A percentile compares a stretch with the other conserved stretches of the same genome.
These are phyloP conservation scores for Nomada flava DNA, from an alignment of 2,888 invertebrate genomes.

Conservation along the genomic window DNA sequence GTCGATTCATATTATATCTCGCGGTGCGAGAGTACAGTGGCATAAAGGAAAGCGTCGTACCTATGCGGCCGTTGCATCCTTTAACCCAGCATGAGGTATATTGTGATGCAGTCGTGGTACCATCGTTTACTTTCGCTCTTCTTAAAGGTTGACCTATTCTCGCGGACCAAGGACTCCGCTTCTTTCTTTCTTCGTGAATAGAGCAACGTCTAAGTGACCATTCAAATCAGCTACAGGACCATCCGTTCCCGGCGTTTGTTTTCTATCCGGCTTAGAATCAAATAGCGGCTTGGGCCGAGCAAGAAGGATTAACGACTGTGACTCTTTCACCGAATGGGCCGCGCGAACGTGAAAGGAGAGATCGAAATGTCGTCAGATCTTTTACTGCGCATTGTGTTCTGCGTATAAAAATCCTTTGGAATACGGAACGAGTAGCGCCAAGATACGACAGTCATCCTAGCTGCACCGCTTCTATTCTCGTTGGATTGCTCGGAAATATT, in stretches of 20 bases:
- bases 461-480: constrained; percentile 2
- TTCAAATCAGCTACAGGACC: constrained; percentile 60
- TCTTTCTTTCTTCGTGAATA: constrained; percentile 45
- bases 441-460: constrained; percentile 15
- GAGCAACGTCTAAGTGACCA: constrained; percentile 62
- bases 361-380: constrained; percentile 36
- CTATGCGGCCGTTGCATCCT: constrained; percentile 48
- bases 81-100: constrained; percentile 55
- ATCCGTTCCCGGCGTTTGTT: constrained; percentile 58
- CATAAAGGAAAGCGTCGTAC: constrained; percentile 17
- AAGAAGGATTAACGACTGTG: constrained; percentile 57
- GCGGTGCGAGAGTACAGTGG: constrained; percentile 12
- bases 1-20: not conserved
- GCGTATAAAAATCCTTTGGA: constrained; percentile 30
- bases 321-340: constrained; percentile 32
- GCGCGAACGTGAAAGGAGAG: constrained; percentile 25
- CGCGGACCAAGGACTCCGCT: constrained; percentile 16
- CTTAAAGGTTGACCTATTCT: constrained; percentile 61
- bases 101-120: constrained; percentile 54
- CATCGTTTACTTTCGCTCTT: constrained; percentile 58
- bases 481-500: constrained; percentile 10
- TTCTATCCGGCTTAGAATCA: constrained; percentile 60
- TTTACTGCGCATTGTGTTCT: constrained; percentile 29
- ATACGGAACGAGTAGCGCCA: constrained; percentile 1
- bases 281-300: constrained; percentile 39